Evolutionary conservation across 2,888 invertebrate genomes (phyloP).

Genomic region (Drosophila neotestacea): DNA sequence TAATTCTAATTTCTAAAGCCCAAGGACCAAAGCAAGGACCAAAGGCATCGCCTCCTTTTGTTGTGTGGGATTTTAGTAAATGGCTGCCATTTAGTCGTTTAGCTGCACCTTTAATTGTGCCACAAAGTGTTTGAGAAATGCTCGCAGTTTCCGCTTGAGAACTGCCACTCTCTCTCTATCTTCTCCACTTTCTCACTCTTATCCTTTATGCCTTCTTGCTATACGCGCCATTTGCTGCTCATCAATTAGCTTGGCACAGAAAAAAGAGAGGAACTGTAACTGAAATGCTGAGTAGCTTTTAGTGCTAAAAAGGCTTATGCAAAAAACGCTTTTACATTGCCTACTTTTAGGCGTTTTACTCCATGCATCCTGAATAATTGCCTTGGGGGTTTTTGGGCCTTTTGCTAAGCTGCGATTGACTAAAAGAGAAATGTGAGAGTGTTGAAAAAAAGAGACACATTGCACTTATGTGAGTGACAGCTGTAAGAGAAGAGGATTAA

Average conservation of each 20-base stretch:
- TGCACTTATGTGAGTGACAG: constrained; percentile 40
- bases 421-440: neutral
- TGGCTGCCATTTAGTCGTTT: constrained; percentile 43
- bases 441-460: neutral
- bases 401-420: constrained; percentile 31
- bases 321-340: constrained; percentile 49
- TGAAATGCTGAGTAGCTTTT: constrained; percentile 70
- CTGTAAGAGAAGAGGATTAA: constrained; percentile 23
- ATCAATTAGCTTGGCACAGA: constrained; percentile 68
- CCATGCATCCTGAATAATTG: constrained; percentile 57
- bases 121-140: constrained; percentile 44
- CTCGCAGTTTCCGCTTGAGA: constrained; percentile 40
- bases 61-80: constrained; percentile 40
- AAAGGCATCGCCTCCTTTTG: constrained; percentile 6
- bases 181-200: neutral
- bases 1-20: constrained; percentile 76
- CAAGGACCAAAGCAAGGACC: constrained; percentile 15
- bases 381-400: constrained; percentile 35
- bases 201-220: constrained; percentile 3
- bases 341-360: constrained; percentile 52
- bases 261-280: constrained; percentile 20
- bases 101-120: constrained; percentile 67
- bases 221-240: constrained; percentile 63
- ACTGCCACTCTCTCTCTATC: constrained; percentile 20
- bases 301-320: constrained; percentile 69